Percentiles rank a stretch among this genome's conserved stretches.
These are phyloP conservation scores for Scomberomorus guttatus DNA, from an alignment of 2,797 vertebrate species.

Conservation along the genomic window DNA sequence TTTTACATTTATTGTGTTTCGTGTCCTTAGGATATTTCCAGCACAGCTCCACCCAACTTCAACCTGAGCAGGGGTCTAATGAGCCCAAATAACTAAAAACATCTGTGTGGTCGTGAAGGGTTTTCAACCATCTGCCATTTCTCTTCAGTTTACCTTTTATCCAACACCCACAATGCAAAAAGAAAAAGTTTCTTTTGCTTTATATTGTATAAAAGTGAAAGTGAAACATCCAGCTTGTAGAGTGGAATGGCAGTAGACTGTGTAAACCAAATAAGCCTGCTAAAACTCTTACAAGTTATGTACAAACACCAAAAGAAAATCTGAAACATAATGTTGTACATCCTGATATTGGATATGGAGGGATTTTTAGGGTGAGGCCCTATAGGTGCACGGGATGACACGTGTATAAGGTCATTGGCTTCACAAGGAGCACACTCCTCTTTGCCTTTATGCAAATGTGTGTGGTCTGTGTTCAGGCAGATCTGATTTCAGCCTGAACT, in stretches of 20 bases:
- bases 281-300: neutral
- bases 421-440: conserved; percentile 5
- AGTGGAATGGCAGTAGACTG: neutral
- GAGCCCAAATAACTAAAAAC: too few relatives aligned
- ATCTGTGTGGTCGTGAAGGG: conserved; percentile 12
- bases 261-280: neutral
- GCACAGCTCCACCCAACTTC: neutral
- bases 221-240: neutral
- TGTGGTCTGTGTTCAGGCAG: conserved; percentile 8
- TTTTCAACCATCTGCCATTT: neutral
- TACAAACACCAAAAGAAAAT: conserved; percentile 1
- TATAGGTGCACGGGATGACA: neutral
- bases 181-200: neutral
- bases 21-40: neutral
- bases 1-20: neutral
- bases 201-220: neutral
- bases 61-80: neutral
- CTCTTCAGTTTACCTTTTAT: neutral
- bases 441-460: conserved; percentile 52
- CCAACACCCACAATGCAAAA: neutral
- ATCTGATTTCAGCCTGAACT: conserved; percentile 12
- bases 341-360: conserved; percentile 24
- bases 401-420: conserved; percentile 10
- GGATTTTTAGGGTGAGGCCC: neutral
- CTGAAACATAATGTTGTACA: conserved; percentile 26